Base-by-base conservation (phyloP, 2,113 vertebrate genomes). In the Alexandromys fortis region DNA sequence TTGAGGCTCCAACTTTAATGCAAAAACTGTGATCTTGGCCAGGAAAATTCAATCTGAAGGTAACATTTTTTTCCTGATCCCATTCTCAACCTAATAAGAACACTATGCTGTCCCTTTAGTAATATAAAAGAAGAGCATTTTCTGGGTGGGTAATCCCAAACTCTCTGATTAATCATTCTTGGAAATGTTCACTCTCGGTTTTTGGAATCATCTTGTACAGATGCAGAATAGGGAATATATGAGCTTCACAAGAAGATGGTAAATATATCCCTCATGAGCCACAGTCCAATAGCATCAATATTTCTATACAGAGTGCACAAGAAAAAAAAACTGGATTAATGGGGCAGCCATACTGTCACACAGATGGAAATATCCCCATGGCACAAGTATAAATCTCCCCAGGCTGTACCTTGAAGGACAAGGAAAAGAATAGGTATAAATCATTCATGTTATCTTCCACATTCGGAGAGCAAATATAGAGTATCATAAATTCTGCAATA, bases 1-100 rank as follows among this genome's bases (percentile, higher is more conserved):
- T 42, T 21, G 10, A 89, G 65, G 65, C 83, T 24, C 1, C 28
- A 68, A 45, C 28, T 16, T 68, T 73, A 58, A 26, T 45, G n/a
- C 13, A 94, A 61, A 86, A 93, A 92, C 55, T 86, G n/a, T 79
- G 70, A 81, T 45, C 26, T 67, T 81, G 58, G 16, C n/a, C 45
- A 94, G 63, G 91, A 35, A 92, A 92, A 42, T 92, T 95, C 63
- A 76, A 10, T 94, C 58, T 49, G 55, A 94, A 94, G 94, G 38
- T 79, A 35, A 61, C 70, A 78, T 12, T 5, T 63, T 87, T 87
- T 65, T 92, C 24, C 33, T 68, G 38, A 91, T 86, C 28, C 9
- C 10, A 21, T 77, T 89, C 17, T 94, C n/a, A 10, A 17, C 13
- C 82, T 82, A 42, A 52, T 81, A 49, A 49, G 79, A 85, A 91